Conservation (phyloP, 2,888 invertebrate genomes). For the Campopleginae sp. region DNA sequence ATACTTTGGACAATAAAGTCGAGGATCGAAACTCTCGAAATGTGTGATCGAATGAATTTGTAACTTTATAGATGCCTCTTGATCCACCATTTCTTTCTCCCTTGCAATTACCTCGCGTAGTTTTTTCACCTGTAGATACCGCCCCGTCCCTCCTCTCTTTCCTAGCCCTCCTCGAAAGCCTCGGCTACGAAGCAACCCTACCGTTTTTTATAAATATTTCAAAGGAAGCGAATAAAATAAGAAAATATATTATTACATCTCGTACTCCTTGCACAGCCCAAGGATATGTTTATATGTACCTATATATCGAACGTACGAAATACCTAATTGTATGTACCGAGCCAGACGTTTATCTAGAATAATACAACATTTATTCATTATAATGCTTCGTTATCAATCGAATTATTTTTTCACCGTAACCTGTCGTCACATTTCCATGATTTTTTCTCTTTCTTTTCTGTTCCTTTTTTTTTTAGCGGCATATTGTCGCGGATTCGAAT, state of each 20-base stretch:
- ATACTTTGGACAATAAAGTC: background rate
- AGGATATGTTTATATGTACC: slow-evolving; percentile 76
- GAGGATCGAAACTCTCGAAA: slow-evolving; percentile 25
- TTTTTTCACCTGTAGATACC: slow-evolving; percentile 23
- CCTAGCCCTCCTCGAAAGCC: background rate
- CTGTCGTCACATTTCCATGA: background rate
- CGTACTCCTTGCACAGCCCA: slow-evolving; percentile 71
- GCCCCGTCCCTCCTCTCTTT: background rate
- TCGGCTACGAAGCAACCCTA: slow-evolving; percentile 31
- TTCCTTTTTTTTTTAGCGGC: background rate
- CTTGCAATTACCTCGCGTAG: background rate
- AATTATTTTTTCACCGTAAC: slow-evolving; percentile 45
- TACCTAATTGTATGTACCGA: slow-evolving; percentile 74
- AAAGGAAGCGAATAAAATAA: slow-evolving; percentile 61
- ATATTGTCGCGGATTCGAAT: background rate
- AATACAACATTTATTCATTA: slow-evolving; percentile 78
- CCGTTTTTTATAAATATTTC: slow-evolving; percentile 69
- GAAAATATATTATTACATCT: slow-evolving; percentile 59
- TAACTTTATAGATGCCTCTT: slow-evolving; percentile 32
- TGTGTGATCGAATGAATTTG: slow-evolving; percentile 50
- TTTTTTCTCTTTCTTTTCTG: too few species aligned
- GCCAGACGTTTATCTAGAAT: slow-evolving; percentile 76
- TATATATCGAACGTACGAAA: slow-evolving; percentile 73
- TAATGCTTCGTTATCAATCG: slow-evolving; percentile 65
- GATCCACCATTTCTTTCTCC: slow-evolving; percentile 4